Evolutionary conservation across 2,888 invertebrate genomes (phyloP), one percentile per base, ranked within the genome.

Genomic region (Cybosia mesomella): DNA sequence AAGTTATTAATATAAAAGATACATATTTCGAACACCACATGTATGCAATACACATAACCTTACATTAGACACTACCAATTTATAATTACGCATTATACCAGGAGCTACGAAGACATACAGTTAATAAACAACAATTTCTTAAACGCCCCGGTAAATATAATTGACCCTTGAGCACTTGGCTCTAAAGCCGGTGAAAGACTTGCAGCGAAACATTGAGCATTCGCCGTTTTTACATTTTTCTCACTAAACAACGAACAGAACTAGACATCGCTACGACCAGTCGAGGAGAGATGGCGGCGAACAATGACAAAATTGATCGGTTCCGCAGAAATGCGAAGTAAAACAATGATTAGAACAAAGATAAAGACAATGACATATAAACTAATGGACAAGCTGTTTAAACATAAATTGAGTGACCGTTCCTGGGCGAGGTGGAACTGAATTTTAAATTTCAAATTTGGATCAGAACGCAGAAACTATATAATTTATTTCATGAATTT

Each of bases 71-170:
- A 32, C 49, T 21, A 64, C 3, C 7, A 36, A 34, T 39, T 64
- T 57, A 55, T 28, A 24, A 24, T 36, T 43, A 36, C 28, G 21
- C 15, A n/a, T 28, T 13, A 49, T 53, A 21, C 11, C 9, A 59
- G 24, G 15, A 59, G 24, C 24, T 55, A 24, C 24, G 24, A 36
- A 22, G 39, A 39, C 39, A 24, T 54, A 34, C 32, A 13, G 13
- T 34, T 22, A 54, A 15, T 18, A 53, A 49, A 43, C 24, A 18
- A 43, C 22, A 54, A 57, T 57, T 64, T 64, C 8, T 24, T 57
- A 57, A 57, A 39, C 10, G 18, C n/a, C 11, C 13, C 39, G n/a
- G 36, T 28, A 13, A 13, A 7, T 24, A 9, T 64, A 39, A 57
- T 36, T 28, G 8, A 7, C n/a, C 1, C 18, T n/a, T 13, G 34